phyloP scores from a whole-genome alignment of 2,888 invertebrate species.

The Drosophila macrospina region DNA sequence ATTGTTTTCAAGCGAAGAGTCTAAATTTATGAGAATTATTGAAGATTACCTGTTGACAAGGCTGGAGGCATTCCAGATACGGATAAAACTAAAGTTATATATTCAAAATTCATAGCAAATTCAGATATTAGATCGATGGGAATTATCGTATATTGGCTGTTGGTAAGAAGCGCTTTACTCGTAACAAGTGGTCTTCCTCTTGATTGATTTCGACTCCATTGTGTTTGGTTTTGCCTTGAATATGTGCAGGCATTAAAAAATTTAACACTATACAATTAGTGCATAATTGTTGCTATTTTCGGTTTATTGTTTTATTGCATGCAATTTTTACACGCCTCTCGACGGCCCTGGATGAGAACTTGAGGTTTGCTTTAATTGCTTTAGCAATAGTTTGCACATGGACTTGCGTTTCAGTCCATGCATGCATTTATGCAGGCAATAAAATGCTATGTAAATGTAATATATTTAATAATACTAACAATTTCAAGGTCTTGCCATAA shows the following conservation, averaged over 20 bases:
- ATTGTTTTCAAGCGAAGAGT: too few relatives aligned
- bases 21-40: too few relatives aligned
- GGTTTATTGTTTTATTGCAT: slow-evolving; percentile 64
- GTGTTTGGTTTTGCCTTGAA: slow-evolving; percentile 40
- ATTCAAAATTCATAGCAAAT: neutral
- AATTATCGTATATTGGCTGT: neutral
- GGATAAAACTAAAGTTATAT: too few relatives aligned
- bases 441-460: slow-evolving; percentile 26
- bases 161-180: neutral
- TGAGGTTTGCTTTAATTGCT: slow-evolving; percentile 62
- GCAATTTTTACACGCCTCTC: slow-evolving; percentile 51
- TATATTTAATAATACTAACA: slow-evolving; percentile 24
- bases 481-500: slow-evolving; percentile 52
- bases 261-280: slow-evolving; percentile 46
- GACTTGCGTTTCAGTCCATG: slow-evolving; percentile 17
- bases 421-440: slow-evolving; percentile 36
- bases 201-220: slow-evolving; percentile 18
- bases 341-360: slow-evolving; percentile 48
- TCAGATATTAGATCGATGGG: neutral
- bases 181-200: neutral
- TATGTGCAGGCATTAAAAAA: slow-evolving; percentile 31
- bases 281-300: slow-evolving; percentile 50
- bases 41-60: too few relatives aligned
- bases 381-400: slow-evolving; percentile 51
- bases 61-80: too few relatives aligned